A percentile compares a stretch with the other conserved stretches of the same genome.
These are phyloP conservation scores for Tachysurus vachellii DNA, from an alignment of 2,113 vertebrate species.

Conservation along the genomic window DNA sequence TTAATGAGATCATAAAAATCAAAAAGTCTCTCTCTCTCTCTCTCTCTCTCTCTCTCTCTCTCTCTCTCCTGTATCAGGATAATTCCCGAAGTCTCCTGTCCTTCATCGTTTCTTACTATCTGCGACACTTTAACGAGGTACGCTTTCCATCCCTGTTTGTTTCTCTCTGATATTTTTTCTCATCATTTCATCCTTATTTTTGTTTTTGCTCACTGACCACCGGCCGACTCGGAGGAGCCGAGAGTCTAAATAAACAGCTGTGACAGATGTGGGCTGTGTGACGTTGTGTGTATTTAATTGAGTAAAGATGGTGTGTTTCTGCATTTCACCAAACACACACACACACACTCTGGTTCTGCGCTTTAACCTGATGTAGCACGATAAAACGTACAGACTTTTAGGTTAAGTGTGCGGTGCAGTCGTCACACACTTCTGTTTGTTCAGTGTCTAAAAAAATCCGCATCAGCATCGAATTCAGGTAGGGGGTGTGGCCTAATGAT, in stretches of 20 bases:
- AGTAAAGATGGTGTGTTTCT: conserved; percentile 15
- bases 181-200: conserved; percentile 43
- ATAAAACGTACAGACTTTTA: not conserved
- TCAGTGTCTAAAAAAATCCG: not conserved
- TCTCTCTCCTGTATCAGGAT: conserved; percentile 78
- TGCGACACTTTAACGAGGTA: conserved; percentile 97
- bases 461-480: not conserved
- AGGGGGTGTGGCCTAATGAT: not conserved
- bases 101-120: conserved; percentile 94
- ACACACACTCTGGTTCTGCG: not conserved
- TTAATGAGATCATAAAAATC: no score
- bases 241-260: conserved; percentile 16
- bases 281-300: conserved; percentile 6
- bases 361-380: not conserved
- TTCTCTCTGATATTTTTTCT: conserved; percentile 44
- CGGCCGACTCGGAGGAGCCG: conserved; percentile 22
- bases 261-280: conserved; percentile 19
- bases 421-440: not conserved
- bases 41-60: not conserved
- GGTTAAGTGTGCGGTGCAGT: not conserved
- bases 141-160: conserved; percentile 75
- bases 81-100: conserved; percentile 92
- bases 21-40: not conserved
- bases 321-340: not conserved
- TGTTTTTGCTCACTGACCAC: not conserved